These are phyloP conservation scores for Cataglyphis livida DNA, from an alignment of 2,888 invertebrate species.

Conservation along the genomic window DNA sequence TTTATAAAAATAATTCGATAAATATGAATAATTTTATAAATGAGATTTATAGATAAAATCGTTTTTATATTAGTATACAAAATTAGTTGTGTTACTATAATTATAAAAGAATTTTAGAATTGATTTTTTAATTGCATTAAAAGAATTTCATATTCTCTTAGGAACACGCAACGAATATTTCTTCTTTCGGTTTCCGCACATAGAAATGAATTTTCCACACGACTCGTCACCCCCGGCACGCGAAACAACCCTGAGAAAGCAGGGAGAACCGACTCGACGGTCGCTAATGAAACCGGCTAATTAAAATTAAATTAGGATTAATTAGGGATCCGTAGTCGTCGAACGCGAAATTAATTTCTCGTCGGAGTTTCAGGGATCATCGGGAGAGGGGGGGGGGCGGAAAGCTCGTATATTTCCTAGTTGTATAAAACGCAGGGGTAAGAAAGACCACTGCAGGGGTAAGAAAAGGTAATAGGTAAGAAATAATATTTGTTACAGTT, in stretches of 20 bases:
- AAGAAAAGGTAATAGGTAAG: background rate
- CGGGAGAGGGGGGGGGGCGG: slow-evolving; percentile 30
- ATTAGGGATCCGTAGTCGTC: slow-evolving; percentile 63
- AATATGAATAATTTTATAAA: slow-evolving; percentile 2
- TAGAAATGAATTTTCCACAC: slow-evolving; percentile 48
- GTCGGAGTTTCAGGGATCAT: slow-evolving; percentile 66
- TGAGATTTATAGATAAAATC: background rate
- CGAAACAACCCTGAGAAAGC: slow-evolving; percentile 47
- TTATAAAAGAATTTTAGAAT: background rate
- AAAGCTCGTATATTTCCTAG: slow-evolving; percentile 40
- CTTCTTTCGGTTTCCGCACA: slow-evolving; percentile 32
- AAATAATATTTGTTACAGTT: slow-evolving; percentile 18
- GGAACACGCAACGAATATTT: slow-evolving; percentile 12
- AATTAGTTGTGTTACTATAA: background rate
- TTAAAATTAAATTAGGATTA: slow-evolving; percentile 70
- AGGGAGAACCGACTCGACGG: slow-evolving; percentile 37
- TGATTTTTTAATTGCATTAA: background rate
- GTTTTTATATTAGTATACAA: background rate
- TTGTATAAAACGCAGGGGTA: slow-evolving; percentile 19
- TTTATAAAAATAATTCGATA: background rate
- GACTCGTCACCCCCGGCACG: slow-evolving; percentile 27
- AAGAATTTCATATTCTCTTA: slow-evolving; percentile 11
- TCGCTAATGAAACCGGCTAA: slow-evolving; percentile 54
- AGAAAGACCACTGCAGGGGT: background rate
- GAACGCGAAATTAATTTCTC: slow-evolving; percentile 70